A percentile compares a stretch with the other conserved stretches of the same genome.
phyloP scores from a whole-genome alignment of 1,140 invertebrate genomes.

The Polypedilum pembai region DNA sequence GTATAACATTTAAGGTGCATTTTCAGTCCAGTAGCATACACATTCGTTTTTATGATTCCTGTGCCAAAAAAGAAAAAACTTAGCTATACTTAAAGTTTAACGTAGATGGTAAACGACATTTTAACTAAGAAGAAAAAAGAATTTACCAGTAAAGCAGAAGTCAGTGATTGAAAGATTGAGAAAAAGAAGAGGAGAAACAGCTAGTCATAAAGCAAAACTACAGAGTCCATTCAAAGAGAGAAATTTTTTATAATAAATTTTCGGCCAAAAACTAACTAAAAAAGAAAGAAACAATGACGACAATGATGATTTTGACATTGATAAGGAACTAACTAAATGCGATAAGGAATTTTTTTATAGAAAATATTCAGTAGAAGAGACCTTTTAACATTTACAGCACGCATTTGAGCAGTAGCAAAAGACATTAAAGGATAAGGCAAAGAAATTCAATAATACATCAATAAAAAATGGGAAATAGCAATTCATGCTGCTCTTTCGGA shows the following conservation, averaged over 20 bases:
- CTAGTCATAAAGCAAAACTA: not conserved
- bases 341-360: not conserved
- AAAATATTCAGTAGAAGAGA: too few relatives aligned
- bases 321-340: not conserved
- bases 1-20: conserved; percentile 1
- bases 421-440: not conserved
- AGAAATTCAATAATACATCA: not conserved
- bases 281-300: not conserved
- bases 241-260: not conserved
- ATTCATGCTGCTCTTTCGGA: conserved; percentile 67
- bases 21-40: conserved; percentile 4
- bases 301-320: not conserved
- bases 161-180: not conserved
- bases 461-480: conserved; percentile 64
- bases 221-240: not conserved
- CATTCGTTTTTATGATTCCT: conserved; percentile 12
- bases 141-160: not conserved
- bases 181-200: not conserved
- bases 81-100: not conserved
- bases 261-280: not conserved
- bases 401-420: not conserved
- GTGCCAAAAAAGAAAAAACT: not conserved
- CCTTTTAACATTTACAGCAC: too few relatives aligned
- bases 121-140: not conserved
- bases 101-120: not conserved